A percentile compares a stretch with the other conserved stretches of the same genome.
Evolutionary conservation across 2,797 vertebrate species (phyloP).

Genomic region (Aplochiton taeniatus): DNA sequence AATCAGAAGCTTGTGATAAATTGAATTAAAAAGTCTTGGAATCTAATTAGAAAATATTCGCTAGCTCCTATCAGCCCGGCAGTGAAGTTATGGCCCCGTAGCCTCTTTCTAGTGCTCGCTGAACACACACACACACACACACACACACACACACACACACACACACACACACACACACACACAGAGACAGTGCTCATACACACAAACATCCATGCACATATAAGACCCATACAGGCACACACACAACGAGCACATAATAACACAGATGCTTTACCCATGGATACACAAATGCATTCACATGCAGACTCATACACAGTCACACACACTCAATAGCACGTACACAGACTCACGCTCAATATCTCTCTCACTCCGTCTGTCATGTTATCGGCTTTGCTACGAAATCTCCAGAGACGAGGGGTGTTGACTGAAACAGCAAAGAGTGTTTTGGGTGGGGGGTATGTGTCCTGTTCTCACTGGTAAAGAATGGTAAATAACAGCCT

Average conservation of each 20-base stretch:
- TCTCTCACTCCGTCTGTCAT: no score
- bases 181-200: no score
- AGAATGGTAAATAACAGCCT: slow-evolving; percentile 29
- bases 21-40: slow-evolving; percentile 52
- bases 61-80: slow-evolving; percentile 12
- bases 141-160: slow-evolving; percentile 1
- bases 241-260: no score
- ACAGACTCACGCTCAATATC: no score
- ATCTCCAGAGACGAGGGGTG: slow-evolving; percentile 1
- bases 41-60: slow-evolving; percentile 50
- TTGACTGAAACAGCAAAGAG: background rate
- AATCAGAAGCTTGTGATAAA: slow-evolving; percentile 68
- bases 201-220: no score
- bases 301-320: no score
- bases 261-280: no score
- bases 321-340: no score
- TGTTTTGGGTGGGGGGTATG: slow-evolving; percentile 14
- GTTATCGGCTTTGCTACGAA: background rate
- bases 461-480: slow-evolving; percentile 11
- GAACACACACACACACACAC: background rate
- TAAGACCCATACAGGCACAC: no score
- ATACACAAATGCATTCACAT: no score
- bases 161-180: slow-evolving; percentile 10
- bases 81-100: slow-evolving; percentile 11
- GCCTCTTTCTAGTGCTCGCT: background rate